Base-by-base conservation (phyloP, 2,888 invertebrate genomes). In the Andrena minutula region DNA sequence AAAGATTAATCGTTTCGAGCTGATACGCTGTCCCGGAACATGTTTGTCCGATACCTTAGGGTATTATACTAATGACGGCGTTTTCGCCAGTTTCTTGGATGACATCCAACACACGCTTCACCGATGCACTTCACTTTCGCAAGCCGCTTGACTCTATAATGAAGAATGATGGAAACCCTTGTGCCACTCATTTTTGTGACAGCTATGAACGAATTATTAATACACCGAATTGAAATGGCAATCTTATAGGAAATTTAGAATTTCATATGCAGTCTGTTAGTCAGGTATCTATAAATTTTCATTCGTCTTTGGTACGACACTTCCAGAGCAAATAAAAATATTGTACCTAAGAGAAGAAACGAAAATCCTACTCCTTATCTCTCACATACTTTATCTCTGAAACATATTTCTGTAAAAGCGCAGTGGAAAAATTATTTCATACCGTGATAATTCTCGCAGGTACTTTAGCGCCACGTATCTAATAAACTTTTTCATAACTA, bases 1-100 rank as follows among this genome's bases (percentile, higher is more conserved):
- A 61, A 70, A 76, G 82, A 83, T 83, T 83, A 83, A 83, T 82
- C 64, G 68, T 23, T 65, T 70, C 56, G n/a, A 16, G 35, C 68
- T 74, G 64, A 81, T 83, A 76, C 61, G 16, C 26, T 60, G 73
- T 61, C 23, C 65, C 63, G 56, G 51, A 64, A 73, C 64, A 65
- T 70, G 66, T 63, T 56, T 68, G 81, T 63, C 75, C 20, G 63
- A 80, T 71, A 71, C 71, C 75, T 75, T 75, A 68, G 56, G 5
- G 68, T 81, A 71, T 71, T 76, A 82, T 72, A 51, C 71, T 82
- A 79, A 80, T 74, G 68, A 81, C 60, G 41, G 66, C 61, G 65
- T 30, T 66, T 66, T 68, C 66, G 49, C 56, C 23, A n/a, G 47
- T 79, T 63, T 32, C 49, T 79, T 80, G 80, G 80, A 80, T 64